Conservation (phyloP, 2,113 vertebrate genomes). For the Elachura formosa region DNA sequence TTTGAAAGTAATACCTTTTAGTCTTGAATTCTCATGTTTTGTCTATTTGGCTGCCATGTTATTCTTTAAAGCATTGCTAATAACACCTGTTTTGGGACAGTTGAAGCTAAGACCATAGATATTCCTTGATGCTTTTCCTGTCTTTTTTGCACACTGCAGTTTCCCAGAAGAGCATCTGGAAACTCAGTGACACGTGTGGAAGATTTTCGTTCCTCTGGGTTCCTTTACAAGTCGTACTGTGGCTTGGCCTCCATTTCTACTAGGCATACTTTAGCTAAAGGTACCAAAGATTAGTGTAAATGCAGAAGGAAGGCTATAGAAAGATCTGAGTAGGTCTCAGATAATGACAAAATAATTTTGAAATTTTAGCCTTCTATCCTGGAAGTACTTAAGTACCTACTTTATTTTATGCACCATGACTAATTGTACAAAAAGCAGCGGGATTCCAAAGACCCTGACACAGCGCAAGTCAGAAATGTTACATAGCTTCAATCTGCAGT, state of each 20-base stretch:
- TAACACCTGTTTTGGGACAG: not conserved
- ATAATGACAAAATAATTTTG: not conserved
- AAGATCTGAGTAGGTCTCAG: not conserved
- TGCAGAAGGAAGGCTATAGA: not conserved
- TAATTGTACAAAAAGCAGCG: not conserved
- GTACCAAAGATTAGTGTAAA: not conserved
- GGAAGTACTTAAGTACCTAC: not conserved
- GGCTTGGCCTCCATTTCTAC: not conserved
- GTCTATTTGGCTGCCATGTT: not conserved
- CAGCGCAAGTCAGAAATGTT: not conserved
- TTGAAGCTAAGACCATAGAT: not conserved
- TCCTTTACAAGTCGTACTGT: not conserved
- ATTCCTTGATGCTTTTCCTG: not conserved
- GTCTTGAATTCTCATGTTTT: not conserved
- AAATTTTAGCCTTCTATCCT: not conserved
- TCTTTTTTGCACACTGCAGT: not conserved
- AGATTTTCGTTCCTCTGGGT: not conserved
- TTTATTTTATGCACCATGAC: not conserved
- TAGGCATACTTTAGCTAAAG: not conserved
- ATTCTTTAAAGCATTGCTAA: not conserved
- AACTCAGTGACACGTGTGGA: not conserved
- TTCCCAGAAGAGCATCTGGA: not conserved
- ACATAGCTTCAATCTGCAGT: not conserved
- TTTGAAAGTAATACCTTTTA: not conserved
- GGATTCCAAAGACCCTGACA: not conserved